phyloP scores from a whole-genome alignment of 2,113 vertebrate genomes.

The Microtus ochrogaster region DNA sequence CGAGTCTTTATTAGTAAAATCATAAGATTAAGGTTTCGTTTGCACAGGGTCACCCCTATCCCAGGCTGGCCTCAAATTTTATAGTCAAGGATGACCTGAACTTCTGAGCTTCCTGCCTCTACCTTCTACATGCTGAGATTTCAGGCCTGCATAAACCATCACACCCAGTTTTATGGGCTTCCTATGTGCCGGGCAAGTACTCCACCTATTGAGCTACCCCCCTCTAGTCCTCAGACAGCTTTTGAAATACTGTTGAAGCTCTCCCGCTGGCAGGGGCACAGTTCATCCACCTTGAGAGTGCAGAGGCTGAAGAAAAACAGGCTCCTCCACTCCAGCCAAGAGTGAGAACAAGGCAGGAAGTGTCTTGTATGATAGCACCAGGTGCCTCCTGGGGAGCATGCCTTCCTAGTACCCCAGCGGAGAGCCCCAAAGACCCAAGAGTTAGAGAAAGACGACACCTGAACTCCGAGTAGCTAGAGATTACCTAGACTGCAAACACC shows the following conservation, averaged over 20 bases:
- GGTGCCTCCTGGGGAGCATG: not conserved
- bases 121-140: not conserved
- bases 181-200: not conserved
- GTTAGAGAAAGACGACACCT: not conserved
- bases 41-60: not conserved
- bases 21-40: not conserved
- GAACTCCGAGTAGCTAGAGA: not conserved
- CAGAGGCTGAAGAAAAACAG: not conserved
- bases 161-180: not conserved
- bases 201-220: not conserved
- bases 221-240: not conserved
- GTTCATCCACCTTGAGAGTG: not conserved
- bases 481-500: not conserved
- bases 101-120: not conserved
- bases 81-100: not conserved
- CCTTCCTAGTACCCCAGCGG: not conserved
- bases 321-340: not conserved
- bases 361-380: fast-evolving
- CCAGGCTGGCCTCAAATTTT: not conserved
- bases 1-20: not conserved
- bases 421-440: not conserved
- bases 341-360: not conserved
- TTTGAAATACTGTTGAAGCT: not conserved
- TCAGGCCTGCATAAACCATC: not conserved
- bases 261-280: not conserved